These are phyloP conservation scores for Leiothrix lutea DNA, from an alignment of 2,113 vertebrate genomes.

Conservation along the genomic window DNA sequence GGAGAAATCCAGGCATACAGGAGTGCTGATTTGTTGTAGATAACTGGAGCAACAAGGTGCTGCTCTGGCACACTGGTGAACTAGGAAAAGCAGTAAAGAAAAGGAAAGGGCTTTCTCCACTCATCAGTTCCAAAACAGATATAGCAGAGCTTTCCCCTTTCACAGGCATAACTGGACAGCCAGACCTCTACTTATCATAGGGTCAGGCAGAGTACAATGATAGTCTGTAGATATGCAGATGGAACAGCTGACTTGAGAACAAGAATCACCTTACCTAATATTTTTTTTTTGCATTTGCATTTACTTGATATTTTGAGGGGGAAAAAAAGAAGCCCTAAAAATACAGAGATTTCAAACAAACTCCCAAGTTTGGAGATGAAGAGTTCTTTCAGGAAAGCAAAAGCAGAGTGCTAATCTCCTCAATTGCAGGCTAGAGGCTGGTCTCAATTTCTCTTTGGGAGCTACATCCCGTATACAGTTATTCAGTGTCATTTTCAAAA, in stretches of 20 bases:
- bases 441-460: not conserved
- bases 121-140: not conserved
- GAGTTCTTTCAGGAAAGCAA: not conserved
- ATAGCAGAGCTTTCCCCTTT: not conserved
- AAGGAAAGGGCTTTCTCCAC: not conserved
- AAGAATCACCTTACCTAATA: not conserved
- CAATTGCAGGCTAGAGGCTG: not conserved
- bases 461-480: not conserved
- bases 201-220: not conserved
- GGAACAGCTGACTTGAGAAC: not conserved
- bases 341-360: not conserved
- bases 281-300: not conserved
- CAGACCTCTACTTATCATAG: not conserved
- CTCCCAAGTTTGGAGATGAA: not conserved
- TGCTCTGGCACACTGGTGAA: not conserved
- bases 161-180: not conserved
- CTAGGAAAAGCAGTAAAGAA: not conserved
- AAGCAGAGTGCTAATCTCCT: not conserved
- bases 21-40: not conserved
- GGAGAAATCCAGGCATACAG: not conserved
- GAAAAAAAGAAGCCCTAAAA: not conserved
- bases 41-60: not conserved
- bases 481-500: not conserved
- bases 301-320: not conserved
- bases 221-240: not conserved